A percentile compares a stretch with the other conserved stretches of the same genome.
phyloP scores from a whole-genome alignment of 2,888 invertebrate species.

The Melanotus villosus region DNA sequence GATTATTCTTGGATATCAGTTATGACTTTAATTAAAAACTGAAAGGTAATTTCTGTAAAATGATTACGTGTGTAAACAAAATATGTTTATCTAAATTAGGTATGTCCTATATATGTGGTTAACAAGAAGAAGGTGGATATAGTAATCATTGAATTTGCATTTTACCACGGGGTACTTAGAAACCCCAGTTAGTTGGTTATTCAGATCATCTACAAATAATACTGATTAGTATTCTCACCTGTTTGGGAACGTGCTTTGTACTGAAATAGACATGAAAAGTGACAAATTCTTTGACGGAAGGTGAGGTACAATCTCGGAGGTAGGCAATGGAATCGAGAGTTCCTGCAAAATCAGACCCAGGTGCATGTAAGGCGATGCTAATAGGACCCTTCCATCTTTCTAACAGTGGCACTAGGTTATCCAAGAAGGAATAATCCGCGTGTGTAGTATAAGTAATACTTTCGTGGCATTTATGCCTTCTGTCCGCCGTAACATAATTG shows the following conservation, averaged over 20 bases:
- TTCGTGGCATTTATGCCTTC: conserved; percentile 81
- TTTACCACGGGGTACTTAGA: not conserved
- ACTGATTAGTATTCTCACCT: conserved; percentile 64
- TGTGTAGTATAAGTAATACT: conserved; percentile 93
- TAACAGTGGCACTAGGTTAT: conserved; percentile 88
- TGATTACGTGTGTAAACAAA: too few relatives aligned
- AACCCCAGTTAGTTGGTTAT: not conserved
- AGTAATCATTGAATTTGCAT: not conserved
- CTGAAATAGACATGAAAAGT: conserved; percentile 94
- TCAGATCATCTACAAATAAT: not conserved
- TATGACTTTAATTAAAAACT: too few relatives aligned
- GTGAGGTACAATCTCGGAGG: conserved; percentile 82
- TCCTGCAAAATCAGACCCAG: conserved; percentile 84
- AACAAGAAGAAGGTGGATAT: conserved; percentile 4
- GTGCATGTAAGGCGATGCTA: conserved; percentile 89
- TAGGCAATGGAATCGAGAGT: conserved; percentile 87
- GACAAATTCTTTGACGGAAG: conserved; percentile 82
- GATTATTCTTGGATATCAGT: too few relatives aligned
- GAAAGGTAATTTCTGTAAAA: too few relatives aligned
- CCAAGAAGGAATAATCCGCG: conserved; percentile 91
- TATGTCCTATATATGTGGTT: not conserved
- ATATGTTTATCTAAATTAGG: not conserved
- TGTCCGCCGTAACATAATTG: conserved; percentile 85
- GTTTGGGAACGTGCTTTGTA: conserved; percentile 86
- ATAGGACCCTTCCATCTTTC: conserved; percentile 91